Evolutionary conservation across 2,888 invertebrate genomes (phyloP), one percentile per base, ranked within the genome.

Genomic region (Drosophila crucigera): DNA sequence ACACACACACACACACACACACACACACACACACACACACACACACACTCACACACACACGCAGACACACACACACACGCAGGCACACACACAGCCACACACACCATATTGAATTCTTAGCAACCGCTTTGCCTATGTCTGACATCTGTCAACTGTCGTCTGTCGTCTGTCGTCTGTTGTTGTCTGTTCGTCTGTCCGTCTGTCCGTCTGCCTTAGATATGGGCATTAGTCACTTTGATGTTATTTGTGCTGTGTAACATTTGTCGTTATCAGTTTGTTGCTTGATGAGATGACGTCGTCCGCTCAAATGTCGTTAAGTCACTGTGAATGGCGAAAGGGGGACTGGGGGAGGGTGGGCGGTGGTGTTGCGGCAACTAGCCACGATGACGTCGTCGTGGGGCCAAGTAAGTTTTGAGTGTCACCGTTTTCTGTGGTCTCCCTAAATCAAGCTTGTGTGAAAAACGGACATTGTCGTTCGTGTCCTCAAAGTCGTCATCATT

Each of bases 381-480:
- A 47, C 25, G 47, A 47, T 47, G 47, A 47, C 47, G 25, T 47
- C 47, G 25, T 25, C 47, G 10, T 16, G 16, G 25, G 16, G 25
- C 7, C 25, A 47, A 47, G 2, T 16, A 10, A 16, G 9, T 47
- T 47, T 47, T 25, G 47, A 47, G 19, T 37, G 31, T 56, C 43
- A 43, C n/a, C 25, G 30, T 33, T 63, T 58, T 10, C n/a, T 39
- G 59, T 59, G 22, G 41, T 55, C 39, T 22, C 49, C 69, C 58
- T 63, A 76, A 76, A 74, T 68, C 62, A 74, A 76, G 76, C 37
- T 33, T 33, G 49, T 39, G n/a, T 49, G 65, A 50, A 37, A 62
- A 39, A 56, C 16, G 16, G 47, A 25, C 47, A 47, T 47, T 47
- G 16, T 25, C 37, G n/a, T 33, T 56, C 60, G 47, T 65, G 59